Base-by-base conservation (phyloP, 2,113 vertebrate species). In the Monopterus albus region DNA sequence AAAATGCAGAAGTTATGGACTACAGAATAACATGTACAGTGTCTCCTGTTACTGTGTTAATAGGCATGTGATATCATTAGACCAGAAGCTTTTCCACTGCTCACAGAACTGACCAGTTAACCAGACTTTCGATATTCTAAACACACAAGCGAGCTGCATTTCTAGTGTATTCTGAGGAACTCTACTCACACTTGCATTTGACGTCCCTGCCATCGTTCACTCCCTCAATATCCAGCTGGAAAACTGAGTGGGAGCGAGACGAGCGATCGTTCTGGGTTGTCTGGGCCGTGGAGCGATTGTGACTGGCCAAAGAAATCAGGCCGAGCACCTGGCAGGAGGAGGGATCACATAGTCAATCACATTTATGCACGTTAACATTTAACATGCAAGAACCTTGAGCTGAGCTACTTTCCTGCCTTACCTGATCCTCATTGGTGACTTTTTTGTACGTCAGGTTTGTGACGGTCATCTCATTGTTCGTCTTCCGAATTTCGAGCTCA, bases 181-280 rank as follows among this genome's bases (percentile, higher is more conserved):
- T 20, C 5, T 28, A 85, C 92, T 95, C 89, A 95, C 94, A 93
- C 90, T 96, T 20, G 93, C 90, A 75, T 61, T 88, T 92, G 51
- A 87, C 42, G 2, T 95, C 96, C 0, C 90, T 88, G 42, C 95
- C 94, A 0, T 81, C 82, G 65, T 98, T 92, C 9, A 82, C 84
- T n/a, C 92, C 93, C 59, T 92, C 77, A 0, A 99, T 98, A 46
- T 98, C 95, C 68, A 99, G 94, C 61, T 95, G 95, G 75, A 94
- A 94, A n/a, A 94, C 91, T 0, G 92, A 94, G 0, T 98, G 97
- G 2, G 97, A 98, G 47, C 97, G 95, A 7, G 97, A 99, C 35
- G 97, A 98, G 82, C 94, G 95, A 72, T 97, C 95, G 0, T 98
- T 99, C 80, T 96, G 91, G 83, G 93, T 90, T 6, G 97, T 99